A percentile compares a stretch with the other conserved stretches of the same genome.
phyloP scores from a whole-genome alignment of 2,797 vertebrate species.

The Falco berigora region DNA sequence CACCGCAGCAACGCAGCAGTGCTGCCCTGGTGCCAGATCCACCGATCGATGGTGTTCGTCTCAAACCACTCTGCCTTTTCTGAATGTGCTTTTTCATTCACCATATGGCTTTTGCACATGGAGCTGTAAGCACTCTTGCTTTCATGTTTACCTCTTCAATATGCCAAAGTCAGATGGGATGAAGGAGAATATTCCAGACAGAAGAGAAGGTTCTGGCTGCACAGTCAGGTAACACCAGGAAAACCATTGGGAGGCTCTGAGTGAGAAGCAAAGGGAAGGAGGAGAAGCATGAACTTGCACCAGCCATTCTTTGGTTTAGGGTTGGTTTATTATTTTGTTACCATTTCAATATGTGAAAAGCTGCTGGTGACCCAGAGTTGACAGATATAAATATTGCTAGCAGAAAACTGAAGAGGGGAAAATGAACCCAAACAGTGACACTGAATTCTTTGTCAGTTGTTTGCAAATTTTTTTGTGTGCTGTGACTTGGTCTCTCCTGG shows the following conservation, averaged over 20 bases:
- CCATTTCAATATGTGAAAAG: background rate
- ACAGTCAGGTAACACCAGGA: background rate
- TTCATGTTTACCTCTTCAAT: background rate
- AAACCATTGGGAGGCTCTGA: background rate
- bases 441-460: background rate
- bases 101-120: background rate
- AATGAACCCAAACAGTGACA: background rate
- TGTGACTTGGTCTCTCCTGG: background rate
- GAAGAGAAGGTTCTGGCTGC: background rate
- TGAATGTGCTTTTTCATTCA: background rate
- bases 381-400: background rate
- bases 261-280: background rate
- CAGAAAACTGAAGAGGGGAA: background rate
- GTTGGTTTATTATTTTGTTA: background rate
- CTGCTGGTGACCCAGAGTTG: background rate
- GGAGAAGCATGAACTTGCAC: background rate
- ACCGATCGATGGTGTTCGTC: background rate
- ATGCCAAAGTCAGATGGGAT: background rate
- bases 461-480: background rate
- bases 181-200: background rate
- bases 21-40: background rate
- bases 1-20: no score
- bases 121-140: background rate
- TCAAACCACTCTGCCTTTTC: background rate
- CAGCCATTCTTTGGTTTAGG: background rate